phyloP scores from a whole-genome alignment of 2,797 vertebrate species.

The Pachyuromys duprasi region DNA sequence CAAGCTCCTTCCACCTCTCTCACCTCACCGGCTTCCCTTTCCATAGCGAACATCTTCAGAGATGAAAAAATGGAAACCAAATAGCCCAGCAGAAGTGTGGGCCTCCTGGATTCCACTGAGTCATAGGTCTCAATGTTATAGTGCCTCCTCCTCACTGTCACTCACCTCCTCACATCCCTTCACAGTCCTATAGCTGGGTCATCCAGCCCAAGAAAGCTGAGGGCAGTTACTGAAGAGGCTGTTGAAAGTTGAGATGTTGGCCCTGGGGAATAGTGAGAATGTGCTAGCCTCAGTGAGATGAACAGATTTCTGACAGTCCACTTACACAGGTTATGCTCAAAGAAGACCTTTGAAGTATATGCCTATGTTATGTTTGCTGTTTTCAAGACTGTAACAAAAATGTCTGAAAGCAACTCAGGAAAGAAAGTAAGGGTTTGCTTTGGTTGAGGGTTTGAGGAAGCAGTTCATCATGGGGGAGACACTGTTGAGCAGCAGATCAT shows the following conservation, averaged over 20 bases:
- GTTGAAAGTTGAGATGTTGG: rapidly evolving
- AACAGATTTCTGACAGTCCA: not conserved
- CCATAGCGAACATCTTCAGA: not conserved
- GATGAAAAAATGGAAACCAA: not conserved
- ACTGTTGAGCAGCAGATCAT: not conserved
- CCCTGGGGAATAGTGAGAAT: not conserved
- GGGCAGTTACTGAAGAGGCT: rapidly evolving
- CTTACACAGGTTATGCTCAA: not conserved
- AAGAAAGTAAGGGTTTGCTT: not conserved
- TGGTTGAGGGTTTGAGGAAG: not conserved
- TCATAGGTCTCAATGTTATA: not conserved
- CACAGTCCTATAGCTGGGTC: rapidly evolving
- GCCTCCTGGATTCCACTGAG: no score
- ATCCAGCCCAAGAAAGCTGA: rapidly evolving
- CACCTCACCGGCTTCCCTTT: not conserved
- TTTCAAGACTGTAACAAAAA: not conserved
- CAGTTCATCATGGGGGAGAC: not conserved
- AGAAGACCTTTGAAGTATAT: not conserved
- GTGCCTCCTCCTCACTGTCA: not conserved
- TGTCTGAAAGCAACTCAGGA: no score
- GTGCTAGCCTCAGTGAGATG: not conserved
- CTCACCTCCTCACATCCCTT: not conserved
- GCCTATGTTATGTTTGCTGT: not conserved
- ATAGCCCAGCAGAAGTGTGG: not conserved
- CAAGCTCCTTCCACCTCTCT: not conserved